These are phyloP conservation scores for Papilio glaucus DNA, from an alignment of 1,140 invertebrate species.

Conservation along the genomic window DNA sequence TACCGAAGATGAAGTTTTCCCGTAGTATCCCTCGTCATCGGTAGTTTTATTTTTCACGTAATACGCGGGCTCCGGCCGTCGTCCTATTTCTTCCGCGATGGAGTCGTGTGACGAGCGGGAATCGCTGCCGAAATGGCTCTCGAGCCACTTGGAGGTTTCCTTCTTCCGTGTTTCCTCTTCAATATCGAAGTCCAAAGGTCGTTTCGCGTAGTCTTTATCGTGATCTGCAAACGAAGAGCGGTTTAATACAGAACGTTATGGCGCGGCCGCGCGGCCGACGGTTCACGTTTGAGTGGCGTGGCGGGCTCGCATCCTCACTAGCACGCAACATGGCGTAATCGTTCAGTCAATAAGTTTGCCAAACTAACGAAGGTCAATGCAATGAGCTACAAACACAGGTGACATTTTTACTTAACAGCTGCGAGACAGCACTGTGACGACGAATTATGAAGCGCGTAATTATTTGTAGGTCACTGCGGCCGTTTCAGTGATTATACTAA, in stretches of 20 bases:
- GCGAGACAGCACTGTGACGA: constrained; percentile 56
- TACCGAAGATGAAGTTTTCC: constrained; percentile 65
- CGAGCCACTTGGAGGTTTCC: constrained; percentile 95
- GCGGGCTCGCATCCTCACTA: constrained; percentile 53
- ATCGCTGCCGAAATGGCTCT: constrained; percentile 94
- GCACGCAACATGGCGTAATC: constrained; percentile 73
- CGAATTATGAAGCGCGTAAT: constrained; percentile 66
- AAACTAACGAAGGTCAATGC: constrained; percentile 79
- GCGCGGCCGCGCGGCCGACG: constrained; percentile 59
- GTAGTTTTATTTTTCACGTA: constrained; percentile 89
- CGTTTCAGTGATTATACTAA: constrained; percentile 20
- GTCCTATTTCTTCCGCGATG: constrained; percentile 83
- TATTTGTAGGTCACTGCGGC: constrained; percentile 66
- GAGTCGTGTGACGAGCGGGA: constrained; percentile 89
- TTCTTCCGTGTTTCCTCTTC: constrained; percentile 94
- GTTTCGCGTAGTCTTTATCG: constrained; percentile 91
- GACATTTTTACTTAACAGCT: constrained; percentile 66
- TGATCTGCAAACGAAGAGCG: constrained; percentile 71
- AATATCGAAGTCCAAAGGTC: constrained; percentile 91
- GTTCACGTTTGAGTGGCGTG: constrained; percentile 50
- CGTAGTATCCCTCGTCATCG: constrained; percentile 74
- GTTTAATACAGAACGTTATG: constrained; percentile 47
- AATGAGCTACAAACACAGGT: constrained; percentile 71
- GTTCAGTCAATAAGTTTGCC: constrained; percentile 78
- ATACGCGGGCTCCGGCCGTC: constrained; percentile 86